Conservation (phyloP, 2,797 vertebrate species). For the Cetoscarus ocellatus region DNA sequence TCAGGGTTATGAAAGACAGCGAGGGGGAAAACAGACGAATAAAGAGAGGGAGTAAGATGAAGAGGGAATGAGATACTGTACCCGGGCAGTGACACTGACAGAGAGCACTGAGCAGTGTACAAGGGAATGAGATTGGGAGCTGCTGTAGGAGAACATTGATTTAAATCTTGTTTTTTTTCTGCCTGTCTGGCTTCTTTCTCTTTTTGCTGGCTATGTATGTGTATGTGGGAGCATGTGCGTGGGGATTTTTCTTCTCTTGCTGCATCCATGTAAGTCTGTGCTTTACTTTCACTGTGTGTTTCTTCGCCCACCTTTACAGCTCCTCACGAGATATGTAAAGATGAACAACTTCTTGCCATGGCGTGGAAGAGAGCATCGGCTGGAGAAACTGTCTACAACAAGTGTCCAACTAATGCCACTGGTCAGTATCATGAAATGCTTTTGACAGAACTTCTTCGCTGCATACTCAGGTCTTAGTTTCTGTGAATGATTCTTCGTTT, state of each 20-base stretch:
- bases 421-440: constrained; percentile 81
- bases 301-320: constrained; percentile 76
- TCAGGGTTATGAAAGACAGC: constrained; percentile 70
- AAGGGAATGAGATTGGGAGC: constrained; percentile 71
- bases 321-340: constrained; percentile 95
- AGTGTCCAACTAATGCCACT: constrained; percentile 96
- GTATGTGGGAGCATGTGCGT: constrained; percentile 29
- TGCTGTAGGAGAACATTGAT: constrained; percentile 72
- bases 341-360: constrained; percentile 91
- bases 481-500: too few species aligned
- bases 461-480: too few species aligned
- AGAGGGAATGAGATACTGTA: constrained; percentile 75
- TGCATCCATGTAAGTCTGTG: constrained; percentile 13
- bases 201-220: constrained; percentile 20
- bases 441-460: background rate
- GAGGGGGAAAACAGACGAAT: constrained; percentile 63
- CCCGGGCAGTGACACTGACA: constrained; percentile 74
- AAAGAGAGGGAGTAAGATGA: constrained; percentile 69
- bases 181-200: constrained; percentile 37
- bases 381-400: constrained; percentile 97
- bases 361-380: constrained; percentile 96
- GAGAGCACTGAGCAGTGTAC: constrained; percentile 70
- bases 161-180: constrained; percentile 70
- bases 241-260: constrained; percentile 30
- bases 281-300: constrained; percentile 33